These are phyloP conservation scores for Dallia pectoralis DNA, from an alignment of 2,797 vertebrate species.

Conservation along the genomic window DNA sequence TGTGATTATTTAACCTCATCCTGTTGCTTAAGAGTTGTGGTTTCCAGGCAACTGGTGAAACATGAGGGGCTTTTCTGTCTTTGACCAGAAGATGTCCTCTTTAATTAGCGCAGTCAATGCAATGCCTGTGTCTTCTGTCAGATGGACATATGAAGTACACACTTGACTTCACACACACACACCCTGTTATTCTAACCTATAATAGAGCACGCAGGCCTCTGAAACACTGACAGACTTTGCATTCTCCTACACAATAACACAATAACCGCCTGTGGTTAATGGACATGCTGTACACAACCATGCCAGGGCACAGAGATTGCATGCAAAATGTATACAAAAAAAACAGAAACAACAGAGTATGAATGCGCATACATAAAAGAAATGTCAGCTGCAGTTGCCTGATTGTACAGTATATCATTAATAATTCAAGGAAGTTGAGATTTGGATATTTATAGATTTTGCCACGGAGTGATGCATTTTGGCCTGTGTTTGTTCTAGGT, in stretches of 20 bases:
- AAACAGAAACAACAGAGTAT: conserved; percentile 73
- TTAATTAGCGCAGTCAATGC: conserved; percentile 50
- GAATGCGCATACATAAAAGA: conserved; percentile 75
- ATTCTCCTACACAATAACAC: background rate
- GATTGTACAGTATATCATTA: conserved; percentile 66
- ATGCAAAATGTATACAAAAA: conserved; percentile 82
- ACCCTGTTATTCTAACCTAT: conserved; percentile 49
- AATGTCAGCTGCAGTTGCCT: conserved; percentile 81
- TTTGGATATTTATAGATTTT: conserved; percentile 36
- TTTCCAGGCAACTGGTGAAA: conserved; percentile 27
- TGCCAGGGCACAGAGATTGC: conserved; percentile 78
- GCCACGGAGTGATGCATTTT: conserved; percentile 29
- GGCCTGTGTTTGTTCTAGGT: conserved; percentile 11
- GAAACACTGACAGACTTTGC: conserved; percentile 40
- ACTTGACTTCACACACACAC: conserved; percentile 20
- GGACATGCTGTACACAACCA: conserved; percentile 38
- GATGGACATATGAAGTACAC: conserved; percentile 19
- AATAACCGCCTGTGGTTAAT: conserved; percentile 30
- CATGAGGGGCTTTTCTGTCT: conserved; percentile 43
- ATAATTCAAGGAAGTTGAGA: conserved; percentile 44
- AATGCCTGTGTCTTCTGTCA: conserved; percentile 68
- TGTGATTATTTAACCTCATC: background rate
- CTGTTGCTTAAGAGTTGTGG: conserved; percentile 34
- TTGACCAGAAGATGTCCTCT: conserved; percentile 31
- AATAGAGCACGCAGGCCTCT: conserved; percentile 41